Conservation (phyloP, 2,113 vertebrate genomes). For the Atlantisia rogersi region DNA sequence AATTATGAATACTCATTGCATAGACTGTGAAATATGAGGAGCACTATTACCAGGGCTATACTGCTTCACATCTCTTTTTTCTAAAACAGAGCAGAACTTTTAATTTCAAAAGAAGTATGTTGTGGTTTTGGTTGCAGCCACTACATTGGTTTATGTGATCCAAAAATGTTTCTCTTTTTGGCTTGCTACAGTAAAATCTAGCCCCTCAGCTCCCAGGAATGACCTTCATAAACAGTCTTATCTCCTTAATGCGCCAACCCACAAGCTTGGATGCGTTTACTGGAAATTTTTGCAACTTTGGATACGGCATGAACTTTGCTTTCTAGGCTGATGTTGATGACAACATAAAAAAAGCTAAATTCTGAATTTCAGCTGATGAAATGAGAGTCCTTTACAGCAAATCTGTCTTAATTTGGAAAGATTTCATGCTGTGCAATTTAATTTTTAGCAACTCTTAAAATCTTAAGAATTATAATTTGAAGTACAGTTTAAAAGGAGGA, state of each 20-base stretch:
- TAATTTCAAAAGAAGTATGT: not conserved
- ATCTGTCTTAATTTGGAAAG: not conserved
- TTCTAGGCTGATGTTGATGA: conserved; percentile 35
- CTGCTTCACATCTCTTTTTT: not conserved
- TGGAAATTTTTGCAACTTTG: conserved; percentile 21
- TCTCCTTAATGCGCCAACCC: not conserved
- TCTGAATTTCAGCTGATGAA: not conserved
- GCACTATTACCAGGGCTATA: not conserved
- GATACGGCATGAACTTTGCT: not conserved
- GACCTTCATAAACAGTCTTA: conserved; percentile 29
- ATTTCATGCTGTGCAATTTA: not conserved
- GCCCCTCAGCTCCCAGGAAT: not conserved
- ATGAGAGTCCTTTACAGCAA: not conserved
- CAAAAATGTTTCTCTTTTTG: not conserved
- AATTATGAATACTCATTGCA: not conserved
- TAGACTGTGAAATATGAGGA: not conserved
- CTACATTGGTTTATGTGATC: not conserved
- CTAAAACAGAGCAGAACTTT: not conserved
- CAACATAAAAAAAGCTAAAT: not conserved
- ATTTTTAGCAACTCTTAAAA: not conserved
- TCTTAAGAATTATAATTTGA: not conserved
- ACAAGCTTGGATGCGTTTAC: not conserved
- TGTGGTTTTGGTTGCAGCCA: not conserved
- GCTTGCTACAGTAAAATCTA: not conserved
- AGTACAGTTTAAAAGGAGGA: not conserved